Evolutionary conservation across 2,797 vertebrate genomes (phyloP).

Genomic region (Nyctalus aviator): DNA sequence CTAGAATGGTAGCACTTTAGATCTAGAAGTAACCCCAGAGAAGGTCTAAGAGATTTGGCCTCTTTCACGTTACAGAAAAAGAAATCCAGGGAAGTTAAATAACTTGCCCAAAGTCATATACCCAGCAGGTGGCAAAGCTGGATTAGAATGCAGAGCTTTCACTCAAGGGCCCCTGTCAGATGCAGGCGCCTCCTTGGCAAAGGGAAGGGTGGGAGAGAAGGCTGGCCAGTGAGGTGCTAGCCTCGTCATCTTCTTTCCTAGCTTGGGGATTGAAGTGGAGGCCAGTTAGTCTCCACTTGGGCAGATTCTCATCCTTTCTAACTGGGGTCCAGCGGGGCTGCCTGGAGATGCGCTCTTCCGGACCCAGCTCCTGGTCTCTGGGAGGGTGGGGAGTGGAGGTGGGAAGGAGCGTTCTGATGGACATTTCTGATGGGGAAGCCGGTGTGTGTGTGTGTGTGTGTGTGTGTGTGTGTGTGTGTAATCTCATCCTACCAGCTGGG

Average conservation of each 20-base stretch:
- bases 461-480: not conserved
- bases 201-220: not conserved
- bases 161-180: no score
- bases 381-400: accelerated
- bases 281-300: not conserved
- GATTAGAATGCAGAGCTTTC: not conserved
- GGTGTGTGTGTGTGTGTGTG: no score
- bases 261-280: not conserved
- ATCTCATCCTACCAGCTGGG: not conserved
- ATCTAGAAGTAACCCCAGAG: not conserved
- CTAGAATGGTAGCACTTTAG: not conserved
- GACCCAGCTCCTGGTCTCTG: not conserved
- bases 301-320: not conserved
- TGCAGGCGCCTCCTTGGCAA: not conserved
- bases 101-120: not conserved
- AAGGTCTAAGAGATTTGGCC: not conserved
- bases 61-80: not conserved
- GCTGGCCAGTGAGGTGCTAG: not conserved
- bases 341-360: not conserved
- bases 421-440: not conserved
- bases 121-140: not conserved
- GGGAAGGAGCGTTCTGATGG: accelerated
- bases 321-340: not conserved
- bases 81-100: not conserved
- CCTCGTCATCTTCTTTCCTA: not conserved